A percentile compares a stretch with the other conserved stretches of the same genome.
phyloP scores from a whole-genome alignment of 2,888 invertebrate species.

The Eupithecia tripunctaria region DNA sequence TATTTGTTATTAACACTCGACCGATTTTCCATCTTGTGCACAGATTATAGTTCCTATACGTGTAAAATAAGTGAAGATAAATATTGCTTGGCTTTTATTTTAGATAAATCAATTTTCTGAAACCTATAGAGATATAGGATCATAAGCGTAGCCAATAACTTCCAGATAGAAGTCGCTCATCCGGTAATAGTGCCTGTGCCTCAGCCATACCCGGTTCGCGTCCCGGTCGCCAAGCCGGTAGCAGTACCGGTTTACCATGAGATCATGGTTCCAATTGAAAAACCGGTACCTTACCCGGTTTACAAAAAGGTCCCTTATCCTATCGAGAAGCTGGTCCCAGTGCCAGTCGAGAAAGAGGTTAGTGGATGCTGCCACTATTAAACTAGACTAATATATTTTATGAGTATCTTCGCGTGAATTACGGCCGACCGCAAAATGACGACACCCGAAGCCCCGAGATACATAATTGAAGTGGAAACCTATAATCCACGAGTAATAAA shows the following conservation, averaged over 20 bases:
- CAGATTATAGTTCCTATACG: background rate
- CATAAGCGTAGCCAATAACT: constrained; percentile 50
- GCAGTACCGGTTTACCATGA: constrained; percentile 87
- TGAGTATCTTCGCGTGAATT: background rate
- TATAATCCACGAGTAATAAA: constrained; percentile 6
- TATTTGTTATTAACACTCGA: background rate
- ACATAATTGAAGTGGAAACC: constrained; percentile 5
- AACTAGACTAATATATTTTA: constrained; percentile 15
- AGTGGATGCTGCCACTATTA: constrained; percentile 49
- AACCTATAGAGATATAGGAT: constrained; percentile 9
- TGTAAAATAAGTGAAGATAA: background rate
- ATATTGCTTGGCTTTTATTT: background rate
- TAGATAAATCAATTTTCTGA: background rate
- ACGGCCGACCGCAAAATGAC: constrained; percentile 23
- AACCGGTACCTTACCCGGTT: constrained; percentile 88
- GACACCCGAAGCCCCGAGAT: constrained; percentile 8
- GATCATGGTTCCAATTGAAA: constrained; percentile 84
- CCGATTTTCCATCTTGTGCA: background rate
- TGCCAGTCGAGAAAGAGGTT: constrained; percentile 89
- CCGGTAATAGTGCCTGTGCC: constrained; percentile 90
- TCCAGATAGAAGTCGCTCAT: constrained; percentile 89
- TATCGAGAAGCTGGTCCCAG: constrained; percentile 89
- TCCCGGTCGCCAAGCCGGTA: constrained; percentile 88
- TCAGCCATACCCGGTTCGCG: constrained; percentile 90
- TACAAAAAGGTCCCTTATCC: constrained; percentile 89